Base-by-base conservation (phyloP, 1,140 invertebrate species). In the Nymphalis io region DNA sequence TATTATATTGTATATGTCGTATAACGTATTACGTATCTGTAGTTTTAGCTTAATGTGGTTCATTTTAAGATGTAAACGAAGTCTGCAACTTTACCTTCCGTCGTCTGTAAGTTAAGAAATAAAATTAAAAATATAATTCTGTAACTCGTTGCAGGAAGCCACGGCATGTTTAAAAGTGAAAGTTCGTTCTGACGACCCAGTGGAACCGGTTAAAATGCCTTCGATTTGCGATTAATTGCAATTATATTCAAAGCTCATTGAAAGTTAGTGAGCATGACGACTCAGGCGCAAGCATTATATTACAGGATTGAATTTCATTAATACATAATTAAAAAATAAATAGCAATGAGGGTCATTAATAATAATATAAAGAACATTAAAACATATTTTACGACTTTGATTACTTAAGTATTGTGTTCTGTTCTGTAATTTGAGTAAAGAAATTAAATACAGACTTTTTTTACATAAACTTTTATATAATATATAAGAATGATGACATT, bases 81-180 rank as follows among this genome's bases (percentile, higher is more conserved):
- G 46, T 53, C 48, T 11, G 13, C 44, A 53, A 53, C 10, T 10
- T 53, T 12, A 12, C 10, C 48, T 53, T 53, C 20, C 48, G 15
- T n/a, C 48, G 13, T 44, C 27, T 33, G 20, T 12, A 2, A 8
- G 20, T 53, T 53, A 53, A 21, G 20, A 46, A 27, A 51, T 63
- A 63, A 13, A 53, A 46, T 46, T 66, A 57, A 65, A 70, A 59
- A 64, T 33, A 33, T 57, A 39, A 72, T 60, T 62, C 57, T 60
- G 27, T 38, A 57, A 46, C 40, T 61, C 62, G 57, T 53, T 75
- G 58, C 62, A 64, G 68, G 70, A 75, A 72, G 60, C 55, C 58
- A 68, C 73, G 73, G 72, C 58, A 67, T 65, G 74, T 66, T 72
- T 74, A 81, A 84, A 83, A 84, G 75, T 81, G 80, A 84, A 84